Percentiles rank a stretch among this genome's conserved stretches.
These are phyloP conservation scores for Scaptomyza caliginosa DNA, from an alignment of 2,888 invertebrate genomes.

Conservation along the genomic window DNA sequence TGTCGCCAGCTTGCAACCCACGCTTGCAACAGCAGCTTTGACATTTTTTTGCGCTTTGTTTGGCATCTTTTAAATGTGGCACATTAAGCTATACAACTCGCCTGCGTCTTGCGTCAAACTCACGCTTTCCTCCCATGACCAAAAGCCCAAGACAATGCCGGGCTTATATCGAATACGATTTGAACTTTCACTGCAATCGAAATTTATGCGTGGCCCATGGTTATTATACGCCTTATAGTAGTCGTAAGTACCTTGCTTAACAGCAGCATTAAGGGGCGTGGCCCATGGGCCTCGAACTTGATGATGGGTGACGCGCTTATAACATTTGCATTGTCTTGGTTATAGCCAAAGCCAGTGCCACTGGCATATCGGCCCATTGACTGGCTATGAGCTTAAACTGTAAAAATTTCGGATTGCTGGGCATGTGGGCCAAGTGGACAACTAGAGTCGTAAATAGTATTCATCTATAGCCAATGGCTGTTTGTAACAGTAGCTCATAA, in stretches of 20 bases:
- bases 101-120: slow-evolving; percentile 1
- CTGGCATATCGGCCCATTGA: slow-evolving; percentile 20
- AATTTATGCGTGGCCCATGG: slow-evolving; percentile 66
- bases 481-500: slow-evolving; percentile 70
- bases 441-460: slow-evolving; percentile 37
- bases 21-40: slow-evolving; percentile 20
- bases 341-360: too few relatives aligned
- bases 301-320: slow-evolving; percentile 62
- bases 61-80: slow-evolving; percentile 52
- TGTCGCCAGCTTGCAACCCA: slow-evolving; percentile 20
- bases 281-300: slow-evolving; percentile 36
- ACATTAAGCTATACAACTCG: slow-evolving; percentile 33
- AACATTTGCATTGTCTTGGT: slow-evolving; percentile 41
- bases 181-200: slow-evolving; percentile 74
- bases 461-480: slow-evolving; percentile 35
- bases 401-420: slow-evolving; percentile 41
- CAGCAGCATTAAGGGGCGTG: slow-evolving; percentile 25
- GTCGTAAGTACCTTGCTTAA: slow-evolving; percentile 2
- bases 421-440: slow-evolving; percentile 33
- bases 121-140: not conserved
- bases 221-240: not conserved
- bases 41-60: slow-evolving; percentile 31
- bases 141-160: slow-evolving; percentile 27
- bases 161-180: slow-evolving; percentile 53
- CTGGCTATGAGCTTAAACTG: slow-evolving; percentile 31